These are phyloP conservation scores for Drosophila rhopaloa DNA, from an alignment of 1,140 invertebrate species.

Conservation along the genomic window DNA sequence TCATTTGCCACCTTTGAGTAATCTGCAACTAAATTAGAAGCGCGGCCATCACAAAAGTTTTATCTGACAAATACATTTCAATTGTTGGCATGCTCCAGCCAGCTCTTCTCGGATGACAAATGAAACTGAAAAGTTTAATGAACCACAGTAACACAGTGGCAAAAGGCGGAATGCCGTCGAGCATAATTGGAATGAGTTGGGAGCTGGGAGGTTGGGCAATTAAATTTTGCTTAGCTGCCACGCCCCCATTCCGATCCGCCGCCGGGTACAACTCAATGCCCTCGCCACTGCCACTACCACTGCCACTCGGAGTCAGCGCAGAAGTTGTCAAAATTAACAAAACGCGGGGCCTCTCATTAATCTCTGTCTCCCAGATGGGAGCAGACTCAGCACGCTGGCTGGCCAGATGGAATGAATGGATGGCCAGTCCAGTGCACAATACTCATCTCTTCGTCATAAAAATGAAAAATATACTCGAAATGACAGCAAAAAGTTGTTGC, in stretches of 20 bases:
- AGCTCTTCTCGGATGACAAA: constrained; percentile 57
- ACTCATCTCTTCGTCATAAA: constrained; percentile 52
- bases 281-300: not conserved
- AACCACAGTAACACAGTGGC: constrained; percentile 71
- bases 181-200: constrained; percentile 47
- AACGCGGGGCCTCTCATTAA: constrained; percentile 77
- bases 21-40: constrained; percentile 48
- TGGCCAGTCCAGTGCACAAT: constrained; percentile 60
- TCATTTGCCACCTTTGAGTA: constrained; percentile 52
- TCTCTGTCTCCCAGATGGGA: constrained; percentile 65
- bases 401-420: constrained; percentile 47
- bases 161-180: constrained; percentile 57
- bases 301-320: constrained; percentile 44
- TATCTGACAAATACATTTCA: constrained; percentile 79
- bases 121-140: constrained; percentile 79
- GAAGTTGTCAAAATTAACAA: constrained; percentile 81
- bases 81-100: constrained; percentile 46
- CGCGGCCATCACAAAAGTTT: constrained; percentile 67
- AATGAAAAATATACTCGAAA: constrained; percentile 80
- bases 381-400: constrained; percentile 29
- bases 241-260: constrained; percentile 4
- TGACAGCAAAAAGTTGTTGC: constrained; percentile 80
- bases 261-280: constrained; percentile 60
- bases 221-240: constrained; percentile 65
- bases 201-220: constrained; percentile 43